Percentiles rank a stretch among this genome's conserved stretches.
Conservation (phyloP, 2,888 invertebrate genomes). For the Sepiola atlantica region DNA sequence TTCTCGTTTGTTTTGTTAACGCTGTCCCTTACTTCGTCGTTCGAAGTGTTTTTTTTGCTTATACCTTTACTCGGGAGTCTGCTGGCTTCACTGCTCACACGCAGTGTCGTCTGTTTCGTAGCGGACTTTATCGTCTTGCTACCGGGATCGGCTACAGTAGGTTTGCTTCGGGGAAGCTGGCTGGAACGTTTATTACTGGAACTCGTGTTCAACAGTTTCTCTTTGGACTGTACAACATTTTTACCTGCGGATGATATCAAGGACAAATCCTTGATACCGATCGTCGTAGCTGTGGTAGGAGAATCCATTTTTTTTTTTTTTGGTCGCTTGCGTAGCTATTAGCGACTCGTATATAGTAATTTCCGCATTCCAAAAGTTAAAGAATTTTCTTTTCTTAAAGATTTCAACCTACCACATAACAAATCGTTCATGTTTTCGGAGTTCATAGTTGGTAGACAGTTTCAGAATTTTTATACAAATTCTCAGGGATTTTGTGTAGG, state of each 20-base stretch:
- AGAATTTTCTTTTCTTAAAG: background rate
- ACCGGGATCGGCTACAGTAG: background rate
- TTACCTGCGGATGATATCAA: constrained; percentile 37
- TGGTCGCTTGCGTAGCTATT: background rate
- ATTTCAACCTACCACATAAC: background rate
- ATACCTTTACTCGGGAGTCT: background rate
- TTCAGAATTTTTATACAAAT: background rate
- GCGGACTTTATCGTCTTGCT: background rate
- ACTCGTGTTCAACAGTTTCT: constrained; percentile 35
- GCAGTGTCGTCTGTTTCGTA: constrained; percentile 2
- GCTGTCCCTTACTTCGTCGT: background rate
- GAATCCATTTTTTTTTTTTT: constrained; percentile 43
- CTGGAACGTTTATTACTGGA: background rate
- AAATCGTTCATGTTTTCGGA: background rate
- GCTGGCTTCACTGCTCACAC: background rate
- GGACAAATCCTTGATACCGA: background rate
- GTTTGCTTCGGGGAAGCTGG: constrained; percentile 39
- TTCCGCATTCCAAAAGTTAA: background rate
- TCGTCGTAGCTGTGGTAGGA: background rate
- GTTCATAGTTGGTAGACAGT: background rate
- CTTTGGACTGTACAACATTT: constrained; percentile 17
- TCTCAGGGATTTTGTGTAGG: background rate
- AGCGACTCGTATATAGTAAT: background rate
- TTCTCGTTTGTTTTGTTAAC: constrained; percentile 36
- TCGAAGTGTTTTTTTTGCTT: background rate